Evolutionary conservation across 2,113 vertebrate genomes (phyloP).

Genomic region (Pseudopipra pipra): DNA sequence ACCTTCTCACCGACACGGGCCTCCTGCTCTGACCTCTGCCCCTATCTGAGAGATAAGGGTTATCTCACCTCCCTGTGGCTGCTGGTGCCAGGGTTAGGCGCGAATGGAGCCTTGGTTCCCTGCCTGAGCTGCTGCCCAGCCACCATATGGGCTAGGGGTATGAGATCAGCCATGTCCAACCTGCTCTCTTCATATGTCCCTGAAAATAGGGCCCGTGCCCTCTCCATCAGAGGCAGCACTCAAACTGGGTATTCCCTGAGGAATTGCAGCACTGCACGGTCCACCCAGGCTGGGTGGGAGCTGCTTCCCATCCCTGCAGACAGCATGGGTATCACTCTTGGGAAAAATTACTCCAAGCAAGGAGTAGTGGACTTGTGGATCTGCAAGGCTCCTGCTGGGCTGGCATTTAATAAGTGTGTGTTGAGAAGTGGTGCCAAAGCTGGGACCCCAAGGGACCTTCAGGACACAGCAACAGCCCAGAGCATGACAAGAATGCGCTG

Average conservation of each 20-base stretch:
- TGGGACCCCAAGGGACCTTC: background rate
- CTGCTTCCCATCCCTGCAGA: background rate
- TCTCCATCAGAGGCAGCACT: background rate
- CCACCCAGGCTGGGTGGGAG: background rate
- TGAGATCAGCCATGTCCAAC: background rate
- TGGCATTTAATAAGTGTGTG: background rate
- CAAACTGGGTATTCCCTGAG: background rate
- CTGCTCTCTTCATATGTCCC: background rate
- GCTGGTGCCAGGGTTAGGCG: background rate
- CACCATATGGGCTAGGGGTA: background rate
- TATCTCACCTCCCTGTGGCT: background rate
- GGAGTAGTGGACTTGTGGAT: background rate
- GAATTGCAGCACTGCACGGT: background rate
- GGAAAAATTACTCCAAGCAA: background rate
- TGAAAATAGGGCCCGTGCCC: background rate
- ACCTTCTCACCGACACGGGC: background rate
- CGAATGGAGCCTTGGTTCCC: background rate
- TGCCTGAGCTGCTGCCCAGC: background rate
- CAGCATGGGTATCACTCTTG: fast-evolving
- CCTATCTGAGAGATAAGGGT: slow-evolving; percentile 30
- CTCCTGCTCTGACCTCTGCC: background rate
- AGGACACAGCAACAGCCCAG: background rate
- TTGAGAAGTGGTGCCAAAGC: background rate
- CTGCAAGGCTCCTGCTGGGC: background rate
- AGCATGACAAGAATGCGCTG: slow-evolving; percentile 9